phyloP scores from a whole-genome alignment of 1,140 invertebrate species.

The Zaprionus ornatus region DNA sequence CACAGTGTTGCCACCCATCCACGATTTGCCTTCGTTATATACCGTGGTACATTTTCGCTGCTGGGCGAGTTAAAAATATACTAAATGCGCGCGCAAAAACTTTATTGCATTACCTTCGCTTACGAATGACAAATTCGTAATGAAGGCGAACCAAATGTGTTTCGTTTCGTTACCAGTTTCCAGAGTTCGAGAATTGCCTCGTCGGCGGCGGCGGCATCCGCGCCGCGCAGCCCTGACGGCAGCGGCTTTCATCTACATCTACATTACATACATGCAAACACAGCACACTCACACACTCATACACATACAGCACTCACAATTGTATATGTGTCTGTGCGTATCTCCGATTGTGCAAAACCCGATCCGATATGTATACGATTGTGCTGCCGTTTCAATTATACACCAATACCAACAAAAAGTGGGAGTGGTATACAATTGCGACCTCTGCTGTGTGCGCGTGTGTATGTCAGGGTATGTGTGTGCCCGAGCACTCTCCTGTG shows the following conservation, averaged over 20 bases:
- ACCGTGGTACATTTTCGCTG: conserved; percentile 47
- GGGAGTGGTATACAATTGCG: conserved; percentile 77
- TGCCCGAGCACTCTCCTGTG: conserved; percentile 25
- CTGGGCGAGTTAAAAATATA: conserved; percentile 46
- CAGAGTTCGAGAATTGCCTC: conserved; percentile 44
- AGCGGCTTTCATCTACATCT: conserved; percentile 27
- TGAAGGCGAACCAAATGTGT: conserved; percentile 82
- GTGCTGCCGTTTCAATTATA: conserved; percentile 70
- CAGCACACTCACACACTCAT: not conserved
- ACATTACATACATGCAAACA: conserved; percentile 33
- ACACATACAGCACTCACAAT: conserved; percentile 2
- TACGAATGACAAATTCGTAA: conserved; percentile 84
- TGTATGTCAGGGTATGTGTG: conserved; percentile 14
- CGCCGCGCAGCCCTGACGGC: conserved; percentile 1
- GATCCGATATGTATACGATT: conserved; percentile 72
- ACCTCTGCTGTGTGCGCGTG: conserved; percentile 36
- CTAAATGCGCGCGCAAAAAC: conserved; percentile 79
- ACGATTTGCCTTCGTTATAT: conserved; percentile 39
- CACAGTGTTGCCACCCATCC: conserved; percentile 22
- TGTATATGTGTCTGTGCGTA: conserved; percentile 51
- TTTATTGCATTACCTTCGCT: conserved; percentile 84
- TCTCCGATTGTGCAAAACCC: conserved; percentile 80
- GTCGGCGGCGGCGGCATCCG: conserved; percentile 41
- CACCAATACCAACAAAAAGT: conserved; percentile 64
- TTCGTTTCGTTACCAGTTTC: conserved; percentile 76